Evolutionary conservation across 2,797 vertebrate genomes (phyloP), one percentile per base, ranked within the genome.

Genomic region (Chrosomus eos): DNA sequence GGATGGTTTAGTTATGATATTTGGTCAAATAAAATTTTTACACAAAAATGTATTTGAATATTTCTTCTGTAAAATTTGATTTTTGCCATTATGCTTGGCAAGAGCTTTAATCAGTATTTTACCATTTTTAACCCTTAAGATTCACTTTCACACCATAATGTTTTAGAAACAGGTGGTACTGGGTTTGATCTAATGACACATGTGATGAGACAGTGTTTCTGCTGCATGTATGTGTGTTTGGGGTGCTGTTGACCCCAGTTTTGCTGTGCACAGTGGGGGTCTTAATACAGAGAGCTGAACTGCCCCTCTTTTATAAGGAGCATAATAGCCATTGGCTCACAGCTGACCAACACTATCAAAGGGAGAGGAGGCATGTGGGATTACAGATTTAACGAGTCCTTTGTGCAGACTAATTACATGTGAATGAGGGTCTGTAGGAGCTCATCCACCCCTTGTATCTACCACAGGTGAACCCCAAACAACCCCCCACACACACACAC

Each of bases 391-490:
- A 98, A 97, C 97, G 96, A 96, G 96, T 89, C 95, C 94, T 97
- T 97, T 97, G 94, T 97, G 94, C 94, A 93, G 95, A 94, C 96
- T 97, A 98, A 97, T 97, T 98, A 96, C 95, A 97, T 97, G 95
- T 96, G 96, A 98, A 97, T 97, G 95, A 94, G 93, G 95, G 96
- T 96, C 94, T 95, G 93, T 93, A 92, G 95, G 95, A 95, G 94
- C 94, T 93, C 93, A 92, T 91, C 93, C 91, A 83, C 89, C 83
- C 91, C 90, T 87, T 83, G 83, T 79, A 88, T 85, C 81, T 85
- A 83, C 36, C 86, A 84, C 83, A 89, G 85, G 81, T 85, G 80
- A 81, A 88, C 85, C 80, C 76, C 82, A 86, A 76, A 80, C 79
- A 85, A 79, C 33, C 71, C 73, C 38, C 72, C 5, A 0, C 45